Base-by-base conservation (phyloP, 2,113 vertebrate species). In the Apus apus region DNA sequence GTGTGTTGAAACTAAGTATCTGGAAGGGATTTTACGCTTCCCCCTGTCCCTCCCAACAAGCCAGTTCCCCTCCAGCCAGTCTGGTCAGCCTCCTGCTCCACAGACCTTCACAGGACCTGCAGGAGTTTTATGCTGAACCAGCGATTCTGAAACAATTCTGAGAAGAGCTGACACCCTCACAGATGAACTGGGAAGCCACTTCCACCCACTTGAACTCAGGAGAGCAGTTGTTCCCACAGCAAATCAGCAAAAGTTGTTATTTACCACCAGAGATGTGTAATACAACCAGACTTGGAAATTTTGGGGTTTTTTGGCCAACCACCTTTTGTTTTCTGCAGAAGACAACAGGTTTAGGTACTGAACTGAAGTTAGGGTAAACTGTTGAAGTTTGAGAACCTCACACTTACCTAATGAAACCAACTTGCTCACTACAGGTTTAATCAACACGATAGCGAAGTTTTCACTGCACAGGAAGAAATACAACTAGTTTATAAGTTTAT, bases 161-260 rank as follows among this genome's bases (percentile, higher is more conserved):
- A 76, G 66, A 93, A 78, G 40, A 92, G 65, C 40, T 79, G 76
- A 96, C 80, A 84, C 36, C 38, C 60, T 8, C 29, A 38, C n/a
- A 78, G 94, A 65, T 54, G 61, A 94, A 92, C 5, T 38, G 77
- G 82, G 85, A 89, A 84, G 86, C 26, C 89, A 25, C 65, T 83
- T 93, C 89, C 80, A 78, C 68, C 79, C 73, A 79, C 56, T 6
- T 30, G 18, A 67, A 84, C 25, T 87, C 64, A 79, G 91, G 68
- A 89, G 60, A 87, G 60, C 87, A 60, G 57, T 36, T 0, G 0
- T 71, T 72, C 61, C 29, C 75, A 48, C 18, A 1, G 25, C 2
- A 0, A 30, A 67, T 20, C 88, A 58, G 76, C 60, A 90, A 25
- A 58, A 61, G 74, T 76, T 40, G 58, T 30, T 92, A 73, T 93